phyloP scores from a whole-genome alignment of 2,888 invertebrate species.

The Nymphalis urticae region DNA sequence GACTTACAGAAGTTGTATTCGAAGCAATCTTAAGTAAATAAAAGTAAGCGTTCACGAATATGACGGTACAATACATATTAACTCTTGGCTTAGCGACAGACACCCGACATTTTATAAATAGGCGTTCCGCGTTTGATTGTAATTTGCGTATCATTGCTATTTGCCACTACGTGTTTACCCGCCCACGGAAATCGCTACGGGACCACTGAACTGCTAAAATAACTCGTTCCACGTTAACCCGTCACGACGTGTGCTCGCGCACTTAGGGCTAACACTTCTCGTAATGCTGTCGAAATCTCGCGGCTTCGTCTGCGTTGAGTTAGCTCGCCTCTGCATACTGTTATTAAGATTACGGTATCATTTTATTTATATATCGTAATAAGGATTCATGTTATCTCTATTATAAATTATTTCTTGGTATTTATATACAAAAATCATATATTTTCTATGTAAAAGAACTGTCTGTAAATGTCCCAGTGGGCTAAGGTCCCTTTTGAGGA shows the following conservation, averaged over 20 bases:
- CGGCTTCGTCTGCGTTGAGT: no score
- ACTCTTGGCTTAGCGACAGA: constrained; percentile 10
- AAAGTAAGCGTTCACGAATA: neutral
- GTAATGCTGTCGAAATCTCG: neutral
- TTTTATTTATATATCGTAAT: neutral
- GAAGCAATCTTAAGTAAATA: no score
- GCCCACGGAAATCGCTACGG: constrained; percentile 29
- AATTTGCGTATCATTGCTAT: constrained; percentile 21
- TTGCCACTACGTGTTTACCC: constrained; percentile 17
- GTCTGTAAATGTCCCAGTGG: no score
- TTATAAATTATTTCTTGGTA: no score
- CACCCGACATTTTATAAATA: constrained; percentile 13
- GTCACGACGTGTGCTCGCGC: constrained; percentile 18
- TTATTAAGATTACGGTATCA: neutral
- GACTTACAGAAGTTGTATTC: no score
- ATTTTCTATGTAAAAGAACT: no score
- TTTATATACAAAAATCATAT: no score
- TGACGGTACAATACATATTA: neutral
- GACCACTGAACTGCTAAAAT: constrained; percentile 31
- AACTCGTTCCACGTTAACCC: constrained; percentile 28
- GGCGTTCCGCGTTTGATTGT: constrained; percentile 4
- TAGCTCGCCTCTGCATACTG: neutral
- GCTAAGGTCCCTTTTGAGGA: no score
- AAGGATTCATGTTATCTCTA: no score
- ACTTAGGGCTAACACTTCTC: neutral